Evolutionary conservation across 2,888 invertebrate genomes (phyloP).

Genomic region (Caenorhabditis parvicauda): DNA sequence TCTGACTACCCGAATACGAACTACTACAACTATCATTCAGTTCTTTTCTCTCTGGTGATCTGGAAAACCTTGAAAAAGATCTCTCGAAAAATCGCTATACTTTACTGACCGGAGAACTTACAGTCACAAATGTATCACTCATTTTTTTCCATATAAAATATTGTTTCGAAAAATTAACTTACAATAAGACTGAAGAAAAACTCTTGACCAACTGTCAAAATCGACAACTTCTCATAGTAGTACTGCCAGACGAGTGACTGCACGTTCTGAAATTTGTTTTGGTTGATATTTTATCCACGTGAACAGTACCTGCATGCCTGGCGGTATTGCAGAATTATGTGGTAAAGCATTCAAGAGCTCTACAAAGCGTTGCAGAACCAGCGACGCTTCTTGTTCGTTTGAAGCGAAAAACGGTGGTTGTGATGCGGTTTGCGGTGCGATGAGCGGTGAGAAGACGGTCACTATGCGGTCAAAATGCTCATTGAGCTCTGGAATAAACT

Average conservation of each 20-base stretch:
- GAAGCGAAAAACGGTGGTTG: constrained; percentile 54
- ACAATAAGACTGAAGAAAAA: constrained; percentile 37
- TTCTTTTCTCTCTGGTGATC: too few species aligned
- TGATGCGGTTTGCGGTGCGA: constrained; percentile 45
- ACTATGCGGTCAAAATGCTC: constrained; percentile 36
- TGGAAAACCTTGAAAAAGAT: too few species aligned
- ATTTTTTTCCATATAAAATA: background rate
- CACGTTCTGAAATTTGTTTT: constrained; percentile 28
- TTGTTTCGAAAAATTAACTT: constrained; percentile 8
- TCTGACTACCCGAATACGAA: too few species aligned
- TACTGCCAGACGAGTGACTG: constrained; percentile 52
- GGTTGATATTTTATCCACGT: background rate
- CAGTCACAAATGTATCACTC: background rate
- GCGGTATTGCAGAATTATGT: constrained; percentile 47
- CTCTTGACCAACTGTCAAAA: constrained; percentile 32
- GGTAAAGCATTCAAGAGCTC: constrained; percentile 48
- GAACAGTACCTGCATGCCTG: constrained; percentile 36
- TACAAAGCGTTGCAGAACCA: constrained; percentile 43
- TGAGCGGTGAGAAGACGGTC: constrained; percentile 45
- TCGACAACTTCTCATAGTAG: constrained; percentile 47
- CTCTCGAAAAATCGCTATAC: too few species aligned
- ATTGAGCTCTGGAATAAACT: constrained; percentile 33
- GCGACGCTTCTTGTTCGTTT: constrained; percentile 35
- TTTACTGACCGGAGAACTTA: too few species aligned
- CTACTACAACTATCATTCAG: too few species aligned